Base-by-base conservation (phyloP, 2,888 invertebrate genomes). In the Parnassius smintheus region DNA sequence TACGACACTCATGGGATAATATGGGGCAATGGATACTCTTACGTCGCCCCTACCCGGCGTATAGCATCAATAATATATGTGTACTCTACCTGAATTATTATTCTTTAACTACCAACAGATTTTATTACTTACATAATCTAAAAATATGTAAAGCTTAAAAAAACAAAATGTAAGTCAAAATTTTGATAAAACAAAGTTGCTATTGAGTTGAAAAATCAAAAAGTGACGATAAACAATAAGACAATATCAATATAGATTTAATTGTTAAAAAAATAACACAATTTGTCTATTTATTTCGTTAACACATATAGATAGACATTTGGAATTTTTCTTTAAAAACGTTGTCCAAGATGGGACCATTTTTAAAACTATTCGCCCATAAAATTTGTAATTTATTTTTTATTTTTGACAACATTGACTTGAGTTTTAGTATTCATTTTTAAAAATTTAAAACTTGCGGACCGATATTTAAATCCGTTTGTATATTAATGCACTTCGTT, bases 171-270 rank as follows among this genome's bases (percentile, higher is more conserved):
- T 8, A 9, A 35, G 42, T 1, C 1, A 54, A 53, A 52, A 67
- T 59, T 64, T 69, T 62, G 54, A 61, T 60, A 64, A 56, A 52
- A 62, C 51, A 66, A 50, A 58, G 60, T 67, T 68, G 64, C 66
- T 70, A 65, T 67, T 65, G 64, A 67, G 69, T 66, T 70, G 65
- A 67, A 69, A 66, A 66, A 75, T 77, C 76, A 73, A 66, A 75
- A 87, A 88, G 86, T 86, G 78, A 86, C 85, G 78, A 82, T 88
- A 87, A 85, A 82, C 75, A 78, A 88, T 76, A 85, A 77, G 91
- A 91, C 91, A 91, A 91, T 91, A 91, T 89, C 82, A 82, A 82
- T 66, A 72, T 90, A 89, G 88, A 80, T 70, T 88, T 83, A 87
- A 82, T 78, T 82, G 76, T 78, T 79, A 79, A 70, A 54, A 46